Evolutionary conservation across 2,888 invertebrate species (phyloP).

Genomic region (Agrochola lota): DNA sequence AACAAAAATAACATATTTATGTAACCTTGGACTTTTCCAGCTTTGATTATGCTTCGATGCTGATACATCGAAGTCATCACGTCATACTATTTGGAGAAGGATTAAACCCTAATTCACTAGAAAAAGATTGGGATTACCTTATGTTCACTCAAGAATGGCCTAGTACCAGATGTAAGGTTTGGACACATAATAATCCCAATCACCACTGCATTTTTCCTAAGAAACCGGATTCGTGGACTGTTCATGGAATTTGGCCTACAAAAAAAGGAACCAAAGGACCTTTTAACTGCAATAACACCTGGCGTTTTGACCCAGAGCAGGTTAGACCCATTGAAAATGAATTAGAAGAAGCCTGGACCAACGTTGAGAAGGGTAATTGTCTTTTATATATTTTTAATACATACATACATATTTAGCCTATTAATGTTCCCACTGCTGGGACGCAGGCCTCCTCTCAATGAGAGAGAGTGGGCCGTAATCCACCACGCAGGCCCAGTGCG

Average conservation of each 20-base stretch:
- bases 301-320: constrained; percentile 92
- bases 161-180: constrained; percentile 91
- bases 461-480: too few species aligned
- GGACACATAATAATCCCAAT: constrained; percentile 90
- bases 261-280: constrained; percentile 92
- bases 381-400: not conserved
- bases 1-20: constrained; percentile 5
- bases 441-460: too few species aligned
- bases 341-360: constrained; percentile 93
- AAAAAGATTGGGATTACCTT: constrained; percentile 92
- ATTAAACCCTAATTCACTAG: constrained; percentile 26
- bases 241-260: constrained; percentile 96
- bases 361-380: constrained; percentile 91
- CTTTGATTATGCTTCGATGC: constrained; percentile 57
- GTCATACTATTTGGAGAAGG: constrained; percentile 8
- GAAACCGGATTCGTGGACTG: constrained; percentile 92
- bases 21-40: constrained; percentile 59
- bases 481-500: too few species aligned
- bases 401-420: too few species aligned
- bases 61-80: constrained; percentile 20
- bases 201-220: constrained; percentile 92
- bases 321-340: constrained; percentile 90
- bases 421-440: too few species aligned
- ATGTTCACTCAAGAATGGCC: constrained; percentile 90
- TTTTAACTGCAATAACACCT: constrained; percentile 92